Percentiles rank a stretch among this genome's conserved stretches.
Conservation (phyloP, 2,113 vertebrate species). For the Dicentrarchus labrax region DNA sequence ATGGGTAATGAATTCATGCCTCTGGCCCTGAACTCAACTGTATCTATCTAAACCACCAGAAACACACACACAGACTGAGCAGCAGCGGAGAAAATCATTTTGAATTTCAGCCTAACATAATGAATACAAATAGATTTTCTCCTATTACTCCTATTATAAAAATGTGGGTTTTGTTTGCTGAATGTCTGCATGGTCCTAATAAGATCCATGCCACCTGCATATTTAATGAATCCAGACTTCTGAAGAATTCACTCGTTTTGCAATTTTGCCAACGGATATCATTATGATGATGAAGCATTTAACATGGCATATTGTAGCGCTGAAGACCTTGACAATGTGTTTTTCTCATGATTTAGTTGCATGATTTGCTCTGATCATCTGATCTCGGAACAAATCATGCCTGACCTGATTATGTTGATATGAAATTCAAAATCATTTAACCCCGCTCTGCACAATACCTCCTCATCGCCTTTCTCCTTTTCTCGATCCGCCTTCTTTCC, state of each 20-base stretch:
- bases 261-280: background rate
- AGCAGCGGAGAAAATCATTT: constrained; percentile 59
- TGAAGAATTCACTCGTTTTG: constrained; percentile 9
- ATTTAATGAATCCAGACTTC: constrained; percentile 5
- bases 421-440: constrained; percentile 71
- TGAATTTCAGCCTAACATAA: constrained; percentile 71
- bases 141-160: background rate
- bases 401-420: background rate
- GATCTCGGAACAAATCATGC: too few relatives aligned
- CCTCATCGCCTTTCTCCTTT: constrained; percentile 80
- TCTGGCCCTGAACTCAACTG: constrained; percentile 47
- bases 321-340: constrained; percentile 12
- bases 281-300: background rate
- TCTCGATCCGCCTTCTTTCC: constrained; percentile 68
- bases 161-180: constrained; percentile 21
- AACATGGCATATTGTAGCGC: background rate
- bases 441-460: constrained; percentile 81
- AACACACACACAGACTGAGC: constrained; percentile 45
- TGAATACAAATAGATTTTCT: constrained; percentile 63
- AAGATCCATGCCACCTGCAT: background rate
- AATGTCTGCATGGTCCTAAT: constrained; percentile 18
- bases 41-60: constrained; percentile 55
- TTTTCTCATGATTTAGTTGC: background rate
- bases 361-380: background rate
- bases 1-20: constrained; percentile 57